These are phyloP conservation scores for Parnassius apollo DNA, from an alignment of 2,888 invertebrate genomes.

Conservation along the genomic window DNA sequence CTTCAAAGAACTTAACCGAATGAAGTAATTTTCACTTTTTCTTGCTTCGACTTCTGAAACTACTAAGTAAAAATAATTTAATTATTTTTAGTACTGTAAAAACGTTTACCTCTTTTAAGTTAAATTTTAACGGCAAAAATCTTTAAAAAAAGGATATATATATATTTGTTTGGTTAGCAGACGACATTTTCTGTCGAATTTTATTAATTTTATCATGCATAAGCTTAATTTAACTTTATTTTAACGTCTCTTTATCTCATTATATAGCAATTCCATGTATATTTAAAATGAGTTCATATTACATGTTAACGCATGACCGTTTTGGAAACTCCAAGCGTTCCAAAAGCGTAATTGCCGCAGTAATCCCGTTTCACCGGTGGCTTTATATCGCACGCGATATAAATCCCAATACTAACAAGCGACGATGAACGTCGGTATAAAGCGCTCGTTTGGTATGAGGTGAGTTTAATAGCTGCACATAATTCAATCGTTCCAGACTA, in stretches of 20 bases:
- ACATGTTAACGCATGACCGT: slow-evolving; percentile 9
- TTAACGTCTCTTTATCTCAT: not conserved
- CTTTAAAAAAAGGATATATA: no score
- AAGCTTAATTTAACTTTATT: slow-evolving; percentile 8
- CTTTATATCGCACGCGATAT: slow-evolving; percentile 30
- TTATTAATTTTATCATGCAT: not conserved
- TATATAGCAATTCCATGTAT: slow-evolving; percentile 4
- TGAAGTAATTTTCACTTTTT: no score
- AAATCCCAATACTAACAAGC: slow-evolving; percentile 48
- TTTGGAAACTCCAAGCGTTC: slow-evolving; percentile 2
- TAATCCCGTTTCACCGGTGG: slow-evolving; percentile 21
- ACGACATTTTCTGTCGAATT: no score
- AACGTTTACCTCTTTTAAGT: no score
- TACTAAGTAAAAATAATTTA: no score
- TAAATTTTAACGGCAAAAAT: no score
- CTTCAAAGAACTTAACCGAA: no score
- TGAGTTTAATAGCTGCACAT: slow-evolving; percentile 66
- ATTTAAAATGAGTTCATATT: slow-evolving; percentile 9
- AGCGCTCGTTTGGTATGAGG: slow-evolving; percentile 41
- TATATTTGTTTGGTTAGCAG: no score
- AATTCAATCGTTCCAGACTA: slow-evolving; percentile 71
- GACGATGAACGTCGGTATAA: slow-evolving; percentile 48
- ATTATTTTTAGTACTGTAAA: no score
- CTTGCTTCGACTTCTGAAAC: no score
- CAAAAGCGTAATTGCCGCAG: slow-evolving; percentile 9